These are phyloP conservation scores for Plestiodon gilberti DNA, from an alignment of 2,113 vertebrate genomes.

Conservation along the genomic window DNA sequence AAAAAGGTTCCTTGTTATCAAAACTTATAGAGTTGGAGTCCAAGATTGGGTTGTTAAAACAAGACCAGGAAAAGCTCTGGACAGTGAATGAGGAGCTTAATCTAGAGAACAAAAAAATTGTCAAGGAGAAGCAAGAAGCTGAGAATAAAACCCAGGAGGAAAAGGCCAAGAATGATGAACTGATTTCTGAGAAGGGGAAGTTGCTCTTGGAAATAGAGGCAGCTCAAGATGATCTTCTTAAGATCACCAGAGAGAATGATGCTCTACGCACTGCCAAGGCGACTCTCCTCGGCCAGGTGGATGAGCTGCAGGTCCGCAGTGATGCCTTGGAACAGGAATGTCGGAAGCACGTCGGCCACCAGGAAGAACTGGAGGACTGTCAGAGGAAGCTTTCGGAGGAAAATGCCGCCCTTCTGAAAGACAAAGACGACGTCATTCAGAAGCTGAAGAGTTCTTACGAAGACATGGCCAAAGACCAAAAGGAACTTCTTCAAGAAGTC, in stretches of 20 bases:
- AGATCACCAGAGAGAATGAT: slow-evolving; percentile 73
- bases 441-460: slow-evolving; percentile 79
- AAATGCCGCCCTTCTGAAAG: slow-evolving; percentile 77
- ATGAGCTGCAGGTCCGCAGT: slow-evolving; percentile 75
- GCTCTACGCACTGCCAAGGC: slow-evolving; percentile 65
- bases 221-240: slow-evolving; percentile 72
- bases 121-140: slow-evolving; percentile 76
- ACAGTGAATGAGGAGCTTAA: slow-evolving; percentile 77
- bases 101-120: slow-evolving; percentile 71
- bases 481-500: slow-evolving; percentile 74
- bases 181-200: slow-evolving; percentile 70
- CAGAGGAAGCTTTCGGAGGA: slow-evolving; percentile 78
- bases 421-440: slow-evolving; percentile 78
- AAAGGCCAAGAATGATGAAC: slow-evolving; percentile 65
- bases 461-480: slow-evolving; percentile 76
- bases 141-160: slow-evolving; percentile 69
- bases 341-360: slow-evolving; percentile 70
- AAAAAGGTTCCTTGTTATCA: slow-evolving; percentile 80
- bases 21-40: slow-evolving; percentile 79
- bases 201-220: slow-evolving; percentile 72
- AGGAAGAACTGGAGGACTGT: slow-evolving; percentile 66
- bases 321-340: slow-evolving; percentile 59
- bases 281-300: slow-evolving; percentile 64
- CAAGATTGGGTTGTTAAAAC: slow-evolving; percentile 74
- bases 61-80: slow-evolving; percentile 74